Evolutionary conservation across 2,113 vertebrate species (phyloP), one percentile per base, ranked within the genome.

Genomic region (Hassar affinis): DNA sequence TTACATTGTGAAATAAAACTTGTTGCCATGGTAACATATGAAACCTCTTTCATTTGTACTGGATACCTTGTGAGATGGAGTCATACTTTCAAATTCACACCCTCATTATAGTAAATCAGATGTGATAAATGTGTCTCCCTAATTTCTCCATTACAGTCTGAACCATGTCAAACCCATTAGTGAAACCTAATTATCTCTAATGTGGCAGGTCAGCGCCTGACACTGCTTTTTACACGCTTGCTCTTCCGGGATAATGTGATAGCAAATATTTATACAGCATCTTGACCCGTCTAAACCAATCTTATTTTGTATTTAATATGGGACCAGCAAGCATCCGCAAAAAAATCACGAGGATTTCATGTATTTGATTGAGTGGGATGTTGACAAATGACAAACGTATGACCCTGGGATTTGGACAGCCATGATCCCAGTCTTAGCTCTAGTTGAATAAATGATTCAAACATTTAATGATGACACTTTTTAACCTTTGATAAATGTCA

Each of bases 31-130:
- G n/a, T n/a, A n/a, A n/a, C n/a, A n/a, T n/a, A n/a, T n/a, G n/a
- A n/a, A n/a, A n/a, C n/a, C n/a, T 47, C 2, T 72, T 47, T 27
- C 1, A 6, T 45, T 47, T 72, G 11, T n/a, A 47, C 69, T 72
- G 38, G 71, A 85, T 6, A 52, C 66, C 68, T 52, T 51, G 62
- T 71, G 81, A 80, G 51, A 71, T 76, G 42, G 62, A 83, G 7
- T 76, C 49, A 49, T n/a, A 69, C 72, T 85, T 74, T 85, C 77
- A n/a, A 81, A 81, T 85, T 83, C 80, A 78, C 64, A 71, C 80
- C 27, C 61, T 25, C 56, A 45, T 68, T 59, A 82, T 45, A 17
- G 51, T 56, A 80, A 83, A 83, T 87, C 69, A 35, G 25, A 87
- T 54, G 78, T 27, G 84, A 71, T 57, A 76, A 69, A 80, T 83